Evolutionary conservation across 92 coral and sea anemone species (phyloP).

Genomic region (Porites evermanni): DNA sequence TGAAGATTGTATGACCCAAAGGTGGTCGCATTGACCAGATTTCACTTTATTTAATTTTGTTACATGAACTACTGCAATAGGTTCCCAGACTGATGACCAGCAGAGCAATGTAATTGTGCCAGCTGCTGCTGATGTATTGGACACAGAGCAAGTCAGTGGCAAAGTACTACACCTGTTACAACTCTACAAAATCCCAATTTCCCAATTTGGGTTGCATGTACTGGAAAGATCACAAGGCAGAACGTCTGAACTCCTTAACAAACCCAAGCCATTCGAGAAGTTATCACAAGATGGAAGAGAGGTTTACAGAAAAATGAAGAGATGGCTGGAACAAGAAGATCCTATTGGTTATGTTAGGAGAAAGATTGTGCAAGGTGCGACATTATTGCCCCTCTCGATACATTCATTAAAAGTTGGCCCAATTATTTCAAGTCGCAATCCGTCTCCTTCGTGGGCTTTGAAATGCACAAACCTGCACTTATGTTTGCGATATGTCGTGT

Average conservation of each 20-base stretch:
- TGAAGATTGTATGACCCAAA: no score
- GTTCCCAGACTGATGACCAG: background rate
- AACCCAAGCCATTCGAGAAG: background rate
- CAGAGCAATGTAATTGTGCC: background rate
- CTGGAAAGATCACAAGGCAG: background rate
- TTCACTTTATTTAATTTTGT: no score
- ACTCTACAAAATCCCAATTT: background rate
- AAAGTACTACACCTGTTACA: background rate
- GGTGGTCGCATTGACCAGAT: no score
- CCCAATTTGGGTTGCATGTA: background rate
- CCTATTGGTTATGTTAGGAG: background rate
- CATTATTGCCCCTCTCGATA: no score
- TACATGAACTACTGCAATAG: background rate
- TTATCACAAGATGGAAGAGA: background rate
- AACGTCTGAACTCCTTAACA: background rate
- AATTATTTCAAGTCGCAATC: no score
- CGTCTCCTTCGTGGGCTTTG: no score
- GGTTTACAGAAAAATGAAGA: background rate
- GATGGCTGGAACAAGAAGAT: background rate
- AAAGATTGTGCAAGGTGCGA: background rate
- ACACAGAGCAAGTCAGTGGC: background rate
- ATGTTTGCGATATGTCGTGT: no score
- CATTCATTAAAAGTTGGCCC: no score
- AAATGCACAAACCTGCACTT: no score
- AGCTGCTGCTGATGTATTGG: background rate